phyloP scores from a whole-genome alignment of 2,797 vertebrate species.

The Peromyscus eremicus region DNA sequence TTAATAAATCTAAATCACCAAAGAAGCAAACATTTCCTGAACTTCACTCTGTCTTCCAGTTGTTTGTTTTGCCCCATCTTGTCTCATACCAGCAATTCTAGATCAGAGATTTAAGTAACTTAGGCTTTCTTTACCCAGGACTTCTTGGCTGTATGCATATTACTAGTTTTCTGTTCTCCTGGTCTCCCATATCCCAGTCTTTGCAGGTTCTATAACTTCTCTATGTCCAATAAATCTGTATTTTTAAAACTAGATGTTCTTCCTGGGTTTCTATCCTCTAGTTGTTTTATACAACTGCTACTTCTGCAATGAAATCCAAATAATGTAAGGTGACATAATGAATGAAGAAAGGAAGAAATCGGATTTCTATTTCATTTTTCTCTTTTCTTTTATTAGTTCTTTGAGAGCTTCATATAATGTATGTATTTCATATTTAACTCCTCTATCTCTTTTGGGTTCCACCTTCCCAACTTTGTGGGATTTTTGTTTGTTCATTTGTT shows the following conservation, averaged over 20 bases:
- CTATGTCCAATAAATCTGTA: constrained; percentile 31
- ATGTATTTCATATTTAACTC: neutral
- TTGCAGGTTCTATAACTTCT: neutral
- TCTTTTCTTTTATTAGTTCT: neutral
- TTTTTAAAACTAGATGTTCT: constrained; percentile 35
- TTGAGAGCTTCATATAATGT: neutral
- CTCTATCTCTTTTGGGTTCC: neutral
- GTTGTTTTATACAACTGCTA: neutral
- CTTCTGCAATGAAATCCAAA: constrained; percentile 29
- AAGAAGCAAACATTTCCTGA: neutral
- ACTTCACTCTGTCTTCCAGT: neutral
- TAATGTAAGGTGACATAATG: neutral
- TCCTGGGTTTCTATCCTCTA: constrained; percentile 3
- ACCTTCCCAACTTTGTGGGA: neutral
- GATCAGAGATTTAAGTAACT: neutral
- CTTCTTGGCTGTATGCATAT: neutral
- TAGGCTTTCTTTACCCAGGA: neutral
- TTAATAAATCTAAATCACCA: neutral
- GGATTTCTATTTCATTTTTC: neutral
- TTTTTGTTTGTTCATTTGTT: neutral
- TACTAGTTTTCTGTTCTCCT: neutral
- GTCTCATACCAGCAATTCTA: neutral
- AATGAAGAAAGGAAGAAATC: neutral
- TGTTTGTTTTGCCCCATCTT: neutral
- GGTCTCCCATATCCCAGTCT: neutral